phyloP scores from a whole-genome alignment of 2,888 invertebrate species.

The Zhengitettix transpicula region DNA sequence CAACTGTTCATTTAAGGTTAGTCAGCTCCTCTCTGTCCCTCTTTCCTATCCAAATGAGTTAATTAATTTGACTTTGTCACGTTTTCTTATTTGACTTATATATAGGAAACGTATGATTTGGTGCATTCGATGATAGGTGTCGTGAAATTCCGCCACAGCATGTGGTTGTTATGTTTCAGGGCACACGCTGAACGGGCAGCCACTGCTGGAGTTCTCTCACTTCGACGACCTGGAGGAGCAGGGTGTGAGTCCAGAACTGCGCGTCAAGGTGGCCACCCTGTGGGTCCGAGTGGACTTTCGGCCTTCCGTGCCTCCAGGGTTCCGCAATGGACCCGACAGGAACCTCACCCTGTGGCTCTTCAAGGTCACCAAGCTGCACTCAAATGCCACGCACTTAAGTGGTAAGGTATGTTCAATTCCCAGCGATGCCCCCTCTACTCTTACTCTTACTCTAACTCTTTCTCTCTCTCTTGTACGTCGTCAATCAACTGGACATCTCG shows the following conservation, averaged over 20 bases:
- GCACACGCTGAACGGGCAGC: constrained; percentile 66
- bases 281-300: constrained; percentile 52
- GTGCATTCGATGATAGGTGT: too few species aligned
- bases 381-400: constrained; percentile 28
- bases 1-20: too few species aligned
- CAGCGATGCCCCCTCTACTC: too few species aligned
- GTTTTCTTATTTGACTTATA: too few species aligned
- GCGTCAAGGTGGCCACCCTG: constrained; percentile 61
- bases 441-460: too few species aligned
- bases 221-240: constrained; percentile 32
- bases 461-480: too few species aligned
- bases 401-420: constrained; percentile 32
- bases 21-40: too few species aligned
- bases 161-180: constrained; percentile 46
- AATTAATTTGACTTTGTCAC: too few species aligned
- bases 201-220: constrained; percentile 69
- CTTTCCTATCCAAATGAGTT: too few species aligned
- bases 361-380: constrained; percentile 37
- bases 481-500: too few species aligned
- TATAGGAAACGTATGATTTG: too few species aligned
- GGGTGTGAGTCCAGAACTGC: constrained; percentile 38
- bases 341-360: constrained; percentile 57
- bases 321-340: constrained; percentile 20
- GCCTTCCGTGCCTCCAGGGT: constrained; percentile 19
- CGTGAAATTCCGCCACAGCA: too few species aligned